Evolutionary conservation across 1,140 invertebrate species (phyloP), one percentile per base, ranked within the genome.

Genomic region (Trichonephila clavipes): DNA sequence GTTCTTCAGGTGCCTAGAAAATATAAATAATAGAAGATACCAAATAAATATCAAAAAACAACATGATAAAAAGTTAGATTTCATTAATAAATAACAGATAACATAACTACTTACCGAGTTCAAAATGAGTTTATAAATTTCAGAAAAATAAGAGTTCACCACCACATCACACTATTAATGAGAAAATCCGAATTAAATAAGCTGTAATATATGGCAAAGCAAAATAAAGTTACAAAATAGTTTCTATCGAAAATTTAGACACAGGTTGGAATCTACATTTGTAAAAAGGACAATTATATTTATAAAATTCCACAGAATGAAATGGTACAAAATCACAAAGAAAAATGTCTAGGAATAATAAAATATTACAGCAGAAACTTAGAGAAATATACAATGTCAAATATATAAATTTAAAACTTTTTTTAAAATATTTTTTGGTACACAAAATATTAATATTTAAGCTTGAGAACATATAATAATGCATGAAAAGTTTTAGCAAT

Each of bases 161-260:
- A 88, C 18, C 19, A 90, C 59, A 28, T 88, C 28, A 88, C 94
- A 94, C 94, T 94, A 24, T 44, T 1, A 94, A 87, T 7, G 40
- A 83, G 44, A 82, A 82, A 19, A 19, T 62, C 19, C 19, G 7
- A 62, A 69, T 69, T 3, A 69, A 69, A 69, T 3, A 69, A 14
- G n/a, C 66, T 12, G 21, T 24, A n/a, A 69, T 21, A 51, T 5
- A 10, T 51, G 51, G 4, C 34, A 0, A 51, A 51, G 51, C 51
- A 51, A 7, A 51, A 51, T 7, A 10, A 51, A 51, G 51, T 51
- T 51, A 51, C 10, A 51, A 10, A 51, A 12, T 51, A 51, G 51
- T 8, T 51, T 10, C 10, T 51, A 40, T 40, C 4, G 34, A 40
- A 40, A 40, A 40, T 40, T 40, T 40, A 40, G 34, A 40, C 10